Base-by-base conservation (phyloP, 2,888 invertebrate species). In the Tetramorium bicarinatum region DNA sequence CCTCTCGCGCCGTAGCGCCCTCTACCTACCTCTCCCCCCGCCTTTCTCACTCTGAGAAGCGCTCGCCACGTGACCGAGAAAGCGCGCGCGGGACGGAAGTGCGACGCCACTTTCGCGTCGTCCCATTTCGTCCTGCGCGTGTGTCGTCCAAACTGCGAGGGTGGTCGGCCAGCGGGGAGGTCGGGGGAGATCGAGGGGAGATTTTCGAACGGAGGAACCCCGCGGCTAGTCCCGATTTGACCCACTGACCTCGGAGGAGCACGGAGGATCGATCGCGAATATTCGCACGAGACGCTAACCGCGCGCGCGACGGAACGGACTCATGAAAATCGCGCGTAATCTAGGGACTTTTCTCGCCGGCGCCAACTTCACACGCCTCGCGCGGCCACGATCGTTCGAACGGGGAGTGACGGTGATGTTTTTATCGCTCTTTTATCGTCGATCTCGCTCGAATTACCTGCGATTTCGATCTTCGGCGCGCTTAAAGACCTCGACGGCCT, bases 291-390 rank as follows among this genome's bases (percentile, higher is more conserved):
- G 25, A 25, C 29, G 62, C 38, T 6, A n/a, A 29, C 2, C 34
- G 3, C 61, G 62, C 2, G 62, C n/a, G 38, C 1, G 4, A 38
- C 13, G 29, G 4, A 11, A 56, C 25, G 61, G 34, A 9, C 9
- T 64, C 64, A 64, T 64, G 64, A 44, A 64, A 41, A 41, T 64
- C 64, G 41, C 52, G 49, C 75, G 61, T 83, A 71, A 80, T 69
- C 34, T 62, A 62, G 62, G 62, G 62, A 62, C 38, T 52, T 52
- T 61, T 38, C n/a, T n/a, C 9, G 11, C 34, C 34, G 34, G 6
- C 59, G 21, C 18, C 0, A 2, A 13, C 29, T 59, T 59, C 59
- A 18, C 29, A 15, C 59, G 59, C 29, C 7, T 15, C n/a, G n/a
- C 29, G 13, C 34, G 61, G 25, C 38, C 34, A 18, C 18, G 9